Evolutionary conservation across 1,140 invertebrate species (phyloP).

Genomic region (Trachymyrmex cornetzi): DNA sequence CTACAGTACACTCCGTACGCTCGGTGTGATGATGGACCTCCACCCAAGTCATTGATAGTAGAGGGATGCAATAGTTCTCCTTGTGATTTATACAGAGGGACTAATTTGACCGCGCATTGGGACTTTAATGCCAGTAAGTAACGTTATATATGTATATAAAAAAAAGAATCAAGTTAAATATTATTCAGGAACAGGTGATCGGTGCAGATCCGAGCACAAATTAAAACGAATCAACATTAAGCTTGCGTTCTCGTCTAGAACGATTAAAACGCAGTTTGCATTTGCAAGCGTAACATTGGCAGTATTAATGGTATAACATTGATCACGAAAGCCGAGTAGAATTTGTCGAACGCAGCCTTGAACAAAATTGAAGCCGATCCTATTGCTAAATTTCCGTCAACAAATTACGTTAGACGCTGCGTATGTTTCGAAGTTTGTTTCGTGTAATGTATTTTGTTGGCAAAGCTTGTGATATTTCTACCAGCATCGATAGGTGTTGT

Average conservation of each 20-base stretch:
- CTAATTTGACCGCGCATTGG: constrained; percentile 64
- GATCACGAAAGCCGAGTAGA: not conserved
- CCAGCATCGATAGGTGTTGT: not conserved
- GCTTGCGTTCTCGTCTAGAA: not conserved
- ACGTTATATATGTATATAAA: not conserved
- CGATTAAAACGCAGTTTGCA: not conserved
- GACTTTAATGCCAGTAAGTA: constrained; percentile 76
- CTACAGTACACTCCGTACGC: constrained; percentile 61
- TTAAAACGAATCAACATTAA: not conserved
- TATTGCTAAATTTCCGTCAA: not conserved
- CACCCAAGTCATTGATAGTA: constrained; percentile 66
- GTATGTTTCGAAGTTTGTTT: not conserved
- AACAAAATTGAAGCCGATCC: not conserved
- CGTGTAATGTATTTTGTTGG: not conserved
- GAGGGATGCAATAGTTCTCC: constrained; percentile 68
- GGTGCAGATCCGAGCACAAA: not conserved
- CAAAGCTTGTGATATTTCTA: not conserved
- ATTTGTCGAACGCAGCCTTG: not conserved
- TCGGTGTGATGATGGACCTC: constrained; percentile 53
- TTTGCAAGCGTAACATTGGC: not conserved
- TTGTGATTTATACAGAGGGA: constrained; percentile 71
- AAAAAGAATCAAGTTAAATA: not conserved
- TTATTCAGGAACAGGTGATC: not conserved
- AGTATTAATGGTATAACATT: not conserved
- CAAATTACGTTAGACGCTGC: not conserved